phyloP scores from a whole-genome alignment of 2,113 vertebrate genomes.

The Callipepla squamata region DNA sequence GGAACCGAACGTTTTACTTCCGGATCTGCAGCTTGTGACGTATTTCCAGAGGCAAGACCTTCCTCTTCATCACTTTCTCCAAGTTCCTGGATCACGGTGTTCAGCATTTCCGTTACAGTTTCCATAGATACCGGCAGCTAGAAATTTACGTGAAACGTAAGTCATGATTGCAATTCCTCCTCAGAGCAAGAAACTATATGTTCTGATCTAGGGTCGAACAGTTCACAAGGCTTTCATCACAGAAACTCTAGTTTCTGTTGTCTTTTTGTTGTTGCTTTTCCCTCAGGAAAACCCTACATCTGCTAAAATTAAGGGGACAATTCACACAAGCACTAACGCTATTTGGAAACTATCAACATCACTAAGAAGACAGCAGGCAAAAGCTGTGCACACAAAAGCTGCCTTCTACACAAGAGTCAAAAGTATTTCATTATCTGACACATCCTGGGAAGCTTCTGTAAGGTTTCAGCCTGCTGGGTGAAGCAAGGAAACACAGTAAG shows the following conservation, averaged over 20 bases:
- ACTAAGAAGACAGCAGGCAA: too few relatives aligned
- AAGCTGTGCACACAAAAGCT: too few relatives aligned
- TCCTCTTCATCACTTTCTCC: conserved; percentile 81
- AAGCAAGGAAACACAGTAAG: too few relatives aligned
- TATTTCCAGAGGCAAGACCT: conserved; percentile 79
- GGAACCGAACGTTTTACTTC: conserved; percentile 88
- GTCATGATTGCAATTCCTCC: not conserved
- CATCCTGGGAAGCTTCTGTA: too few relatives aligned
- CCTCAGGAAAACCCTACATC: too few relatives aligned
- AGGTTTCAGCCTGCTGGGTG: too few relatives aligned
- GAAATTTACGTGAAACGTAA: not conserved
- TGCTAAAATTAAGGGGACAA: too few relatives aligned
- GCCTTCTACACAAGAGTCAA: too few relatives aligned
- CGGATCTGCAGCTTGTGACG: conserved; percentile 76
- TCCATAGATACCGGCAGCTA: conserved; percentile 92
- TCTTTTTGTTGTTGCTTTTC: not conserved
- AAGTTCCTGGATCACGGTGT: conserved; percentile 90
- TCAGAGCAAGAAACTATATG: not conserved
- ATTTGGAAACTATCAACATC: too few relatives aligned
- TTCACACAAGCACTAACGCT: too few relatives aligned
- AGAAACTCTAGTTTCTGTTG: not conserved
- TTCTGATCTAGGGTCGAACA: not conserved
- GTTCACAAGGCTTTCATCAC: not conserved
- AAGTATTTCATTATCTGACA: too few relatives aligned
- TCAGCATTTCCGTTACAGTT: conserved; percentile 89